Evolutionary conservation across 2,113 vertebrate species (phyloP).

Genomic region (Heterotis niloticus): DNA sequence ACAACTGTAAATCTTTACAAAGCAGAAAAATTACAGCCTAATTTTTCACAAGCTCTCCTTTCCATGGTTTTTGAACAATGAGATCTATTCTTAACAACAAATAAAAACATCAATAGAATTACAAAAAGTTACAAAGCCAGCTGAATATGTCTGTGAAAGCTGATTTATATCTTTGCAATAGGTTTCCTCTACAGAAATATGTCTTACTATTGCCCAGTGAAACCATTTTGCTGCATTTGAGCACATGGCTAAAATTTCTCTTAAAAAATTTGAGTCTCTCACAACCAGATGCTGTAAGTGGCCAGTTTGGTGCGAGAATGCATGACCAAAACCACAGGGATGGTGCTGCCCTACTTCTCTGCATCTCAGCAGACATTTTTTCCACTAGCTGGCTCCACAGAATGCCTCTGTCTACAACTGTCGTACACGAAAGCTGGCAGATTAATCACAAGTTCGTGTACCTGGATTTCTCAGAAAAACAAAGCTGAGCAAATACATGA

Average conservation of each 20-base stretch:
- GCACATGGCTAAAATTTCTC: background rate
- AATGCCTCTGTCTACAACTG: background rate
- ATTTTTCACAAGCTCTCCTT: background rate
- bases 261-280: background rate
- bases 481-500: background rate
- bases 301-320: background rate
- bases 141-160: background rate
- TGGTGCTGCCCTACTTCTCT: background rate
- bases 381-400: background rate
- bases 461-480: background rate
- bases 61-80: background rate
- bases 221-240: background rate
- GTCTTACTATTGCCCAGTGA: background rate
- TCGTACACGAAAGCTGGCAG: background rate
- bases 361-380: background rate
- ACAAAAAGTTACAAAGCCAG: background rate
- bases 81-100: background rate
- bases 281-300: slow-evolving; percentile 1
- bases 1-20: background rate
- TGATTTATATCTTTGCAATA: background rate
- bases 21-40: background rate
- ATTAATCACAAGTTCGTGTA: background rate
- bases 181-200: background rate
- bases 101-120: background rate
- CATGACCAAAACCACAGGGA: background rate